Conservation (phyloP, 2,888 invertebrate genomes). For the Tholera decimalis region DNA sequence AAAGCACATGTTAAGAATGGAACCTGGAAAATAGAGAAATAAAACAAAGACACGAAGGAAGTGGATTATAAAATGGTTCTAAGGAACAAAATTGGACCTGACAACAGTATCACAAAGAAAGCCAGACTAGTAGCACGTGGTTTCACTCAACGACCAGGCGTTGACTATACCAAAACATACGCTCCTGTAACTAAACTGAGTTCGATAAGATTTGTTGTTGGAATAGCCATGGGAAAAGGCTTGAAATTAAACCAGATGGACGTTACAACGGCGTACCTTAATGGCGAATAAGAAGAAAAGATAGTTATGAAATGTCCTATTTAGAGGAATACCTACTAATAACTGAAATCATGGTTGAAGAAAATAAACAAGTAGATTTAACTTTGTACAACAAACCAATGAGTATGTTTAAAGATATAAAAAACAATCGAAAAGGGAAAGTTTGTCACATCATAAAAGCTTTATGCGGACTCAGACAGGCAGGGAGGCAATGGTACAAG, state of each 20-base stretch:
- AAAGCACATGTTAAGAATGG: constrained; percentile 1
- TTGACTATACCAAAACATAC: neutral
- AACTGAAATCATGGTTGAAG: constrained; percentile 1
- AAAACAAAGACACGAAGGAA: neutral
- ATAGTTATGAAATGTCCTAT: neutral
- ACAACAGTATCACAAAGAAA: constrained; percentile 5
- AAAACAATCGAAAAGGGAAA: neutral
- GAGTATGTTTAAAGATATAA: neutral
- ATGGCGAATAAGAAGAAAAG: neutral
- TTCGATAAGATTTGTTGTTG: neutral
- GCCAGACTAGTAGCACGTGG: neutral
- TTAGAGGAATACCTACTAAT: constrained; percentile 5
- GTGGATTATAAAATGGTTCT: constrained; percentile 2
- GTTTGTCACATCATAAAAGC: neutral
- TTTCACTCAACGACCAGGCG: neutral
- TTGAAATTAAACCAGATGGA: constrained; percentile 1
- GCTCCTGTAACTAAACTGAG: neutral
- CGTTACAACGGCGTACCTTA: neutral
- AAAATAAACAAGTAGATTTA: neutral
- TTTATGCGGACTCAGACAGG: neutral
- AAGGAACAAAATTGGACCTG: neutral
- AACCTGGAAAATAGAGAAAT: neutral
- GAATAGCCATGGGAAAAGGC: constrained; percentile 5
- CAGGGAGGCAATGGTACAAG: constrained; percentile 7
- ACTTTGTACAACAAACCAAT: neutral